phyloP scores from a whole-genome alignment of 2,797 vertebrate species.

The Acomys russatus region DNA sequence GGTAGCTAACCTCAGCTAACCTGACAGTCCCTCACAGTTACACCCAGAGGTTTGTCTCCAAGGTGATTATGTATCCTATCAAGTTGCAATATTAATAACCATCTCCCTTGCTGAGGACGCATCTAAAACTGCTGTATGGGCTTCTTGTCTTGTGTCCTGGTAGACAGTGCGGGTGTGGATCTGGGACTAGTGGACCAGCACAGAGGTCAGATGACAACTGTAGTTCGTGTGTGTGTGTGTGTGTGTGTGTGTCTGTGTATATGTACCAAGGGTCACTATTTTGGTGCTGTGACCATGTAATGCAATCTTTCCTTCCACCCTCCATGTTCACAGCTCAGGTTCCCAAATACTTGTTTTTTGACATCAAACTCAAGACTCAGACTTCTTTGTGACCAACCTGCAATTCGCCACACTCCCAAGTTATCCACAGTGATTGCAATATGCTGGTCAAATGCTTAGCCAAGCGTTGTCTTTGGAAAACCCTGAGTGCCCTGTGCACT shows the following conservation, averaged over 20 bases:
- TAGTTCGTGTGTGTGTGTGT: background rate
- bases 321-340: background rate
- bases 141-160: background rate
- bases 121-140: background rate
- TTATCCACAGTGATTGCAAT: background rate
- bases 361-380: conserved; percentile 13
- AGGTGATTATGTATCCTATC: background rate
- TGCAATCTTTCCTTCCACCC: background rate
- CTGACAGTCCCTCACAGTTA: background rate
- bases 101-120: background rate
- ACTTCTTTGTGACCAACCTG: background rate
- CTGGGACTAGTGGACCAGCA: background rate
- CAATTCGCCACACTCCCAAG: too few relatives aligned
- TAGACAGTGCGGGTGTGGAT: background rate
- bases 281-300: background rate
- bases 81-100: background rate
- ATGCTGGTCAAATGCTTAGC: background rate
- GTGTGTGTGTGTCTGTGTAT: background rate
- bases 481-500: fast-evolving
- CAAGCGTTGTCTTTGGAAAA: background rate
- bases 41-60: background rate
- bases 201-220: background rate
- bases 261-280: background rate
- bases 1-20: background rate
- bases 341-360: conserved; percentile 23